These are phyloP conservation scores for Pterobdella sp. DNA, from an alignment of 2,888 invertebrate genomes.

Conservation along the genomic window DNA sequence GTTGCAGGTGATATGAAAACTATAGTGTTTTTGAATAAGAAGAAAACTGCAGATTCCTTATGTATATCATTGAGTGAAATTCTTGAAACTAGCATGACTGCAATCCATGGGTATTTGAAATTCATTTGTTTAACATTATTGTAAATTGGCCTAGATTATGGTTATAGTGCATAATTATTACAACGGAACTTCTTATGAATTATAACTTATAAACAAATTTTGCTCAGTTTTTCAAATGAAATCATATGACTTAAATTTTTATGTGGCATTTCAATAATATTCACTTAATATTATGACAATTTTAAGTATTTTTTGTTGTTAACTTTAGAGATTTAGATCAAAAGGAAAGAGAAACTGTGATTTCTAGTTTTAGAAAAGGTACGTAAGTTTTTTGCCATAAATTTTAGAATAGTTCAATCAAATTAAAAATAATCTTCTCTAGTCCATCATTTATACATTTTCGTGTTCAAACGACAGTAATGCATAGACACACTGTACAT, in stretches of 20 bases:
- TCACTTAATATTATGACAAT: not conserved
- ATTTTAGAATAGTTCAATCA: not conserved
- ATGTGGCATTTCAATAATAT: not conserved
- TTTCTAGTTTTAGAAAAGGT: slow-evolving; percentile 9
- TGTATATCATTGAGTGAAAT: slow-evolving; percentile 11
- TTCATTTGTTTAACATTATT: no score
- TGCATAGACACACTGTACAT: slow-evolving; percentile 69
- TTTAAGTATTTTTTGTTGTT: not conserved
- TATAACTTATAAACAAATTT: no score
- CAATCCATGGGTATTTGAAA: slow-evolving; percentile 12
- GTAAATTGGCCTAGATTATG: no score
- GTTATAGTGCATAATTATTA: no score
- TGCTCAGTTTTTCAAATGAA: not conserved
- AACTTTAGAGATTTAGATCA: not conserved
- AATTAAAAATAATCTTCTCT: not conserved
- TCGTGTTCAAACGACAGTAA: slow-evolving; percentile 60
- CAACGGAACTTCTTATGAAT: no score
- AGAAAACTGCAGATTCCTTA: slow-evolving; percentile 76
- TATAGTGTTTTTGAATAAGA: slow-evolving; percentile 82
- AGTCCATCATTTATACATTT: not conserved
- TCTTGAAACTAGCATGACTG: slow-evolving; percentile 8
- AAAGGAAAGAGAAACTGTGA: slow-evolving; percentile 15
- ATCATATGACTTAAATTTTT: not conserved
- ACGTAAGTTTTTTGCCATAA: not conserved
- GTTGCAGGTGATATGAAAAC: slow-evolving; percentile 44